phyloP scores from a whole-genome alignment of 2,113 vertebrate genomes.

The Strix aluco region DNA sequence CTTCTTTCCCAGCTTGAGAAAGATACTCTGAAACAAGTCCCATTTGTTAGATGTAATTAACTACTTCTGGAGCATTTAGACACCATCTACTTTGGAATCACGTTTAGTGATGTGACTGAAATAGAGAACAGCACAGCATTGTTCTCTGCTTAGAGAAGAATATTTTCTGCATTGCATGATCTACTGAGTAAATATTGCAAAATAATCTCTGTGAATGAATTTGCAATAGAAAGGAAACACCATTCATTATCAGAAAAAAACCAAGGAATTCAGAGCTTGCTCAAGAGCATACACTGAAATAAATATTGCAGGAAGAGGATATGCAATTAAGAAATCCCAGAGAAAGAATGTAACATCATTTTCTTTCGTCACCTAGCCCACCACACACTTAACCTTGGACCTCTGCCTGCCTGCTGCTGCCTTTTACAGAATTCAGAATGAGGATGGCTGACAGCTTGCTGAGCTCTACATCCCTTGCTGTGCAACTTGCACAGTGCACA shows the following conservation, averaged over 20 bases:
- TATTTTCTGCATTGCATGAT: neutral
- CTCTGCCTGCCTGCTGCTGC: neutral
- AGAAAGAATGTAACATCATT: neutral
- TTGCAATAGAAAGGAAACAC: neutral
- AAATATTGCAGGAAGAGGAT: neutral
- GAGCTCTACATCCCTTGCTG: neutral
- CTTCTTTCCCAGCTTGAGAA: neutral
- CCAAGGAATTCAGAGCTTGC: neutral
- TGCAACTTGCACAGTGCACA: neutral
- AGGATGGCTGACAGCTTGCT: neutral
- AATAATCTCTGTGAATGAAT: neutral
- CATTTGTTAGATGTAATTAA: neutral
- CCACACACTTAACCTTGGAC: constrained; percentile 17
- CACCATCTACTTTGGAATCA: neutral
- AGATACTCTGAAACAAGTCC: neutral
- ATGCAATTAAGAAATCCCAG: neutral
- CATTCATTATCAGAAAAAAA: neutral
- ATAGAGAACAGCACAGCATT: neutral
- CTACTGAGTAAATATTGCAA: neutral
- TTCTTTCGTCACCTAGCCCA: neutral
- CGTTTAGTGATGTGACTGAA: neutral
- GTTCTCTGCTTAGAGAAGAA: neutral
- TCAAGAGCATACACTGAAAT: neutral
- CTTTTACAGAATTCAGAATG: neutral
- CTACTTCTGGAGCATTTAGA: neutral